Evolutionary conservation across 2,113 vertebrate species (phyloP).

Genomic region (Rhineura floridana): DNA sequence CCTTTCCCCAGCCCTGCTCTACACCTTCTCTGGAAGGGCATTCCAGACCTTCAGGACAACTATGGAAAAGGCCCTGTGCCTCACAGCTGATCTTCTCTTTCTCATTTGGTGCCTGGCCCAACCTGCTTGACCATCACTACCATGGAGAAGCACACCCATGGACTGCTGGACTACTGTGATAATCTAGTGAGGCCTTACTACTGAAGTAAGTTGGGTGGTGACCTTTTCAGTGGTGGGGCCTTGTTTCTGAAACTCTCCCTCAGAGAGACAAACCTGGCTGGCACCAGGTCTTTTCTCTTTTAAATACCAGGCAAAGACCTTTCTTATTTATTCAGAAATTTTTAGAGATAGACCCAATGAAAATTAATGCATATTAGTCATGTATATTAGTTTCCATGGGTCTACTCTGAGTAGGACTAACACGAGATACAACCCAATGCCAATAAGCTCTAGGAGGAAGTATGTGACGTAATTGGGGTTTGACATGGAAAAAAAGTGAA

Average conservation of each 20-base stretch:
- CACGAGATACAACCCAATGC: too few species aligned
- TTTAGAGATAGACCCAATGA: too few species aligned
- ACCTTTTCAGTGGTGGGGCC: background rate
- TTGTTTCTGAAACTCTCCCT: background rate
- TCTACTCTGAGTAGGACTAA: too few species aligned
- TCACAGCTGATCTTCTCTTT: background rate
- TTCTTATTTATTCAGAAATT: background rate
- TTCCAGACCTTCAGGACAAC: background rate
- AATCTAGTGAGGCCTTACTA: background rate
- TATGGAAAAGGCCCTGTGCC: background rate
- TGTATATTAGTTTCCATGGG: too few species aligned
- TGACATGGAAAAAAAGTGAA: too few species aligned
- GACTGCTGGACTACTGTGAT: background rate
- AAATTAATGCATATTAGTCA: too few species aligned
- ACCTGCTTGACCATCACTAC: background rate
- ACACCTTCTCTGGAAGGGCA: background rate
- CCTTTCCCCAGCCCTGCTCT: too few species aligned
- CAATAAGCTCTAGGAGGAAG: too few species aligned
- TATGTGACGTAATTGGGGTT: too few species aligned
- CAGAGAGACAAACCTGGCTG: background rate
- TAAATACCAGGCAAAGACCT: too few species aligned
- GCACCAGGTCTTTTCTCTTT: background rate
- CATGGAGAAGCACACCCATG: background rate
- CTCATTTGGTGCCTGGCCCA: background rate
- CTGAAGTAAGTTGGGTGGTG: background rate